Base-by-base conservation (phyloP, 2,797 vertebrate genomes). In the Silurus aristotelis region DNA sequence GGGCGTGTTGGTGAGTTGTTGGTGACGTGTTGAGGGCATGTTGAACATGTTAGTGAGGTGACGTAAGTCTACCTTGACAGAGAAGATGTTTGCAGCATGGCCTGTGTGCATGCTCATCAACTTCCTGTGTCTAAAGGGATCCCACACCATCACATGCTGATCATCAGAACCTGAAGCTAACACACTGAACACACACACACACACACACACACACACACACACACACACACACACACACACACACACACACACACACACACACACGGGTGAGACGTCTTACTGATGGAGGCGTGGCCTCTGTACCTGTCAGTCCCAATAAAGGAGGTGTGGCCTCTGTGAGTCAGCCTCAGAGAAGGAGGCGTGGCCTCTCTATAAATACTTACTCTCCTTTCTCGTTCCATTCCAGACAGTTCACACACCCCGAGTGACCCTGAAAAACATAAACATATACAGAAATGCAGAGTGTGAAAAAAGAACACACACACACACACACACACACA, bases 371-470 rank as follows among this genome's bases (percentile, higher is more conserved):
- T 52, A 72, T 12, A 55, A 63, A 0, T 52, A 97, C 98, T 98
- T 94, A 99, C 98, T 98, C 96, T 97, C 98, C 98, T 91, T 94
- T 95, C 92, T 99, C 98, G 63, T 99, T 99, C 98, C 98, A 99
- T 91, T 99, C 98, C 90, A 99, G 94, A 92, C 98, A 99, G 95
- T 99, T 99, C 88, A 99, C 98, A 92, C 98, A 99, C 83, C 98
- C 98, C n/a, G 98, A 97, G 88, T 99, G 98, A 90, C 98, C 98
- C 98, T 99, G 93, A 46, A 6, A 56, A 9, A 52, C 48, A 25
- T 0, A 38, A 38, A 83, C n/a, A 83, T 1, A 88, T 0, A 81
- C 3, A 60, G 10, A 79, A 58, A 76, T 55, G 56, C n/a, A 46
- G 58, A 77, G 75, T 43, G 75, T 60, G 55, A 19, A 31, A 58